Percentiles rank a stretch among this genome's conserved stretches.
Evolutionary conservation across 1,140 invertebrate species (phyloP).

Genomic region (Copidosoma floridanum): DNA sequence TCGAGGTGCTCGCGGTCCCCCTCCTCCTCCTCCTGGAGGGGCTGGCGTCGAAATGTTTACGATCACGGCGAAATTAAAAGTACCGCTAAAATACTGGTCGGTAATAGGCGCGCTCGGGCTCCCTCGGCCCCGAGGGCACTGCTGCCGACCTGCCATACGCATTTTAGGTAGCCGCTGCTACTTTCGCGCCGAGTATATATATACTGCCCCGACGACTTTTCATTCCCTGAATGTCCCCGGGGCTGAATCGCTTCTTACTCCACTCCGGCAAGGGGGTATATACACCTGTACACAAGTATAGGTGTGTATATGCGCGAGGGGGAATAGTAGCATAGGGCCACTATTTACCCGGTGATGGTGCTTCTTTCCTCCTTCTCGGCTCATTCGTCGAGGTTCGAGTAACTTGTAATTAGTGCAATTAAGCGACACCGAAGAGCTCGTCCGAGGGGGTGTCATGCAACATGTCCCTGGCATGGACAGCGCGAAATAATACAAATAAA

Average conservation of each 20-base stretch:
- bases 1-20: constrained; percentile 38
- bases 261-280: not conserved
- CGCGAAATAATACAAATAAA: too few relatives aligned
- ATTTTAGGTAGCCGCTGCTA: not conserved
- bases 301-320: too few relatives aligned
- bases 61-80: constrained; percentile 55
- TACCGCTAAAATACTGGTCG: constrained; percentile 50
- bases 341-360: too few relatives aligned
- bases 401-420: constrained; percentile 27
- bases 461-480: constrained; percentile 17
- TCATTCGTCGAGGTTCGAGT: constrained; percentile 6
- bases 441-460: not conserved
- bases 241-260: not conserved
- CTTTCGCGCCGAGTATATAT: constrained; percentile 9
- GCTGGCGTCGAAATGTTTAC: constrained; percentile 53
- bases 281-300: not conserved
- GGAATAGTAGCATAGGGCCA: too few relatives aligned
- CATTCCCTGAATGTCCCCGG: constrained; percentile 20
- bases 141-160: too few relatives aligned
- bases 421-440: constrained; percentile 11
- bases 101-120: constrained; percentile 6
- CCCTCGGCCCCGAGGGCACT: not conserved
- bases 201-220: constrained; percentile 22
- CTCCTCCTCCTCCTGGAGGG: constrained; percentile 22
- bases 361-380: not conserved